Percentiles rank a stretch among this genome's conserved stretches.
These are phyloP conservation scores for Pachyramphus minor DNA, from an alignment of 2,113 vertebrate species.

Conservation along the genomic window DNA sequence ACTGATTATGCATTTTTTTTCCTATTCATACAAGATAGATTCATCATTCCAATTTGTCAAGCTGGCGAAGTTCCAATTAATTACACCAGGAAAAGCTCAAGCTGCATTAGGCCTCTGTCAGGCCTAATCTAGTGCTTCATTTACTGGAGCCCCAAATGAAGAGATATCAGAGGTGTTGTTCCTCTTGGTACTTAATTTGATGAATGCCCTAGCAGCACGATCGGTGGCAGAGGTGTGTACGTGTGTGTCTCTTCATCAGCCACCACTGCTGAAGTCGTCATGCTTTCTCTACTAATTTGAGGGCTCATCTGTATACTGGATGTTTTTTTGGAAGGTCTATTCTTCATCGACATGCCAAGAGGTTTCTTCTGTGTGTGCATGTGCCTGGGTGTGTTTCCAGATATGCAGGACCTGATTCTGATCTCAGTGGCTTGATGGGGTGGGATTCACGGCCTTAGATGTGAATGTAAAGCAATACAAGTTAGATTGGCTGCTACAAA, in stretches of 20 bases:
- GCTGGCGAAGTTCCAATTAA: constrained; percentile 97
- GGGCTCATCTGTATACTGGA: constrained; percentile 86
- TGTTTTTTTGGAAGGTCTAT: constrained; percentile 73
- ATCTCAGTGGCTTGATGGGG: not conserved
- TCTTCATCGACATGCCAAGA: constrained; percentile 73
- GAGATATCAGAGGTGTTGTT: constrained; percentile 92
- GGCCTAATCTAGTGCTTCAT: constrained; percentile 91
- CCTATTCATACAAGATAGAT: constrained; percentile 99
- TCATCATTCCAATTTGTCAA: constrained; percentile 99
- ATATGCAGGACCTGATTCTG: constrained; percentile 2
- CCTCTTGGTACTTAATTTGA: constrained; percentile 94
- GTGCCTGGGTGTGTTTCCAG: constrained; percentile 53
- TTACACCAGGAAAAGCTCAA: constrained; percentile 86
- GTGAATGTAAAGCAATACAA: not conserved
- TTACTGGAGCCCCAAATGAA: constrained; percentile 94
- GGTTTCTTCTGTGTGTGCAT: constrained; percentile 47
- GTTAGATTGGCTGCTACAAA: not conserved
- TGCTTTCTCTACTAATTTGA: constrained; percentile 85
- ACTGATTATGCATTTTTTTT: constrained; percentile 98
- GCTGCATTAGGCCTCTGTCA: constrained; percentile 89
- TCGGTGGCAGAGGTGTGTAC: constrained; percentile 79
- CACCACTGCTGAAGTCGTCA: constrained; percentile 67
- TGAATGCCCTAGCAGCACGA: constrained; percentile 86
- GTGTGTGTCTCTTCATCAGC: constrained; percentile 83
- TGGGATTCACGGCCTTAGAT: not conserved